Base-by-base conservation (phyloP, 2,888 invertebrate genomes). In the Amaurobius ferox region DNA sequence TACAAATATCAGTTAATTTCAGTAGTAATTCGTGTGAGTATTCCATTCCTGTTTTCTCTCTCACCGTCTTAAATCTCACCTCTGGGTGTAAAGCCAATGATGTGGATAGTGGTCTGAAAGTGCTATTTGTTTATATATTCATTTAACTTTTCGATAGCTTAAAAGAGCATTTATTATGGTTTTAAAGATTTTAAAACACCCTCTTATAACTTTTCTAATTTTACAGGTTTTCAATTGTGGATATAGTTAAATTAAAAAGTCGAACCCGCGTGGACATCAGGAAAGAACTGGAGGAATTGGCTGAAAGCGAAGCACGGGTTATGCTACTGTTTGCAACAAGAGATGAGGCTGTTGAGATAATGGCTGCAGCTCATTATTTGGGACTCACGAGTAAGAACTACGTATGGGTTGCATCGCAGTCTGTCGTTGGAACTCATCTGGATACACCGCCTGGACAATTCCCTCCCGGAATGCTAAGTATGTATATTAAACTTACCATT, bases 381-480 rank as follows among this genome's bases (percentile, higher is more conserved):
- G 95, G 95, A 89, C 94, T 97, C 88, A 96, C 89, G 5, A 96
- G 96, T 7, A 97, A 97, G 92, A 97, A 97, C 91, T 98, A 97
- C 92, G 96, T 98, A 11, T 98, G 98, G 98, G 96, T 98, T 83
- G 98, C 97, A 26, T 97, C 97, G 71, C 98, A 98, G 91, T 96
- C 96, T 91, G 97, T 97, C 89, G 95, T 97, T 85, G 91, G 91
- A 29, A 88, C 89, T n/a, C 90, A 90, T 68, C 96, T 96, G 90
- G 95, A 95, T 89, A 93, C 94, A 90, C 95, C 95, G 90, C 94
- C 94, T 9, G 93, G 93, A 74, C 94, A 96, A 91, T 97, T 97
- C 91, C 97, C 97, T 0, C 95, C 97, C 44, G 97, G 97, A 81
- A 97, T 97, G 96, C 93, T 97, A 76, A 97, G 96, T 96, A 79